Percentiles rank a stretch among this genome's conserved stretches.
Evolutionary conservation across 2,888 invertebrate genomes (phyloP).

Genomic region (Rhagium mordax): DNA sequence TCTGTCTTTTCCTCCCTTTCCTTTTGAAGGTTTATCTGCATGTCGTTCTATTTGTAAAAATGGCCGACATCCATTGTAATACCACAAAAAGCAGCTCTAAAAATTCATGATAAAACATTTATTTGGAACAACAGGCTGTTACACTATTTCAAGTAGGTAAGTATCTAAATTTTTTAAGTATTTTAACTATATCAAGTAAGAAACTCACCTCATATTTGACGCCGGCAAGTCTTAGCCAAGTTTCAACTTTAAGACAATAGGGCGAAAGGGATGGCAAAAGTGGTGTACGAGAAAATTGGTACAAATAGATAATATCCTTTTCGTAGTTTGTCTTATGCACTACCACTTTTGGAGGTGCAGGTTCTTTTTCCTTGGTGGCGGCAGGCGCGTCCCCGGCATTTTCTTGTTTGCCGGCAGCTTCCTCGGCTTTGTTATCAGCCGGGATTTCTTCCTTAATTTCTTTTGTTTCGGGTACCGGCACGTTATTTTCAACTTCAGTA

Average conservation of each 20-base stretch:
- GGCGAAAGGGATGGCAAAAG: conserved; percentile 92
- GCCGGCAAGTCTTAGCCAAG: conserved; percentile 93
- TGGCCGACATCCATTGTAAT: conserved; percentile 9
- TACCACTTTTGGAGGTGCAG: conserved; percentile 81
- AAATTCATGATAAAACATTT: too few relatives aligned
- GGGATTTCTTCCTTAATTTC: conserved; percentile 71
- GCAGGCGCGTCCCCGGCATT: conserved; percentile 71
- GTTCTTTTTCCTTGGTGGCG: conserved; percentile 74
- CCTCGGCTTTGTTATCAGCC: conserved; percentile 71
- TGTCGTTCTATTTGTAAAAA: conserved; percentile 3
- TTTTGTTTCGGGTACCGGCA: conserved; percentile 76
- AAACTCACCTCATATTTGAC: conserved; percentile 93
- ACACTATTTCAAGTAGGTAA: too few relatives aligned
- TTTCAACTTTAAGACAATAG: conserved; percentile 96
- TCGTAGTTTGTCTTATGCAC: conserved; percentile 92
- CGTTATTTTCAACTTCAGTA: conserved; percentile 83
- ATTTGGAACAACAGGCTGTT: too few relatives aligned
- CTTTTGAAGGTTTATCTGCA: neutral
- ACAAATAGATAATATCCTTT: conserved; percentile 94
- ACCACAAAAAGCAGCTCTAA: neutral
- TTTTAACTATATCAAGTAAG: neutral
- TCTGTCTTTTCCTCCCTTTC: neutral
- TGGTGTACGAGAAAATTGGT: conserved; percentile 94
- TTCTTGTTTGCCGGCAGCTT: conserved; percentile 68
- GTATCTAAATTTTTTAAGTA: too few relatives aligned